Evolutionary conservation across 2,797 vertebrate genomes (phyloP), one percentile per base, ranked within the genome.

Genomic region (Leptoclinus maculatus): DNA sequence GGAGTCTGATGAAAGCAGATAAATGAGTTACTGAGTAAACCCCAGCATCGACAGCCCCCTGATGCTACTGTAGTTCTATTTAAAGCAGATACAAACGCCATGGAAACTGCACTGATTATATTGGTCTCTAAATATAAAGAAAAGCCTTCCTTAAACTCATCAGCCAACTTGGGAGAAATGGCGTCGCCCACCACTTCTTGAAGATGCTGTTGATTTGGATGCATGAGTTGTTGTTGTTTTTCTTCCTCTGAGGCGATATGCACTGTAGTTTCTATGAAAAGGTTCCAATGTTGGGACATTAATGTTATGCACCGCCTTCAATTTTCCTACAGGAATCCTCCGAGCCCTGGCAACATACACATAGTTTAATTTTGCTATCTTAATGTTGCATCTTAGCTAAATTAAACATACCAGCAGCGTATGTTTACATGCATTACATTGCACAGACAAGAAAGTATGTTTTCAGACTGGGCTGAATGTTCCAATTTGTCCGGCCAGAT

Each of bases 21-120:
- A 41, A 76, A 80, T 64, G 62, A 74, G 38, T 71, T 53, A 25
- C 13, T 63, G 49, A 60, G 43, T 41, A 64, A 64, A 72, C 67
- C 63, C 2, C 8, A 5, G 27, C 21, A 0, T 51, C 1, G 8
- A 66, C 56, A 58, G 16, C 65, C 66, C 51, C 51, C 19, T 68
- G 32, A 41, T 76, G 25, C 54, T 45, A 38, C 6, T 23, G n/a
- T 12, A 51, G n/a, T 53, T 83, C 21, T 66, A 73, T 75, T 80
- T 72, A 51, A 80, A 80, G 70, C 19, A 75, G 73, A 13, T 64
- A 21, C 58, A 71, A 27, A 80, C 10, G 2, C 66, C 65, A 82
- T 78, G 69, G 79, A 41, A 82, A 89, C 76, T 45, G 53, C 47
- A 47, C 67, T 79, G 34, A 87, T 88, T 83, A 63, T 45, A 81